Conservation (phyloP, 2,797 vertebrate species). For the Chelmon rostratus region DNA sequence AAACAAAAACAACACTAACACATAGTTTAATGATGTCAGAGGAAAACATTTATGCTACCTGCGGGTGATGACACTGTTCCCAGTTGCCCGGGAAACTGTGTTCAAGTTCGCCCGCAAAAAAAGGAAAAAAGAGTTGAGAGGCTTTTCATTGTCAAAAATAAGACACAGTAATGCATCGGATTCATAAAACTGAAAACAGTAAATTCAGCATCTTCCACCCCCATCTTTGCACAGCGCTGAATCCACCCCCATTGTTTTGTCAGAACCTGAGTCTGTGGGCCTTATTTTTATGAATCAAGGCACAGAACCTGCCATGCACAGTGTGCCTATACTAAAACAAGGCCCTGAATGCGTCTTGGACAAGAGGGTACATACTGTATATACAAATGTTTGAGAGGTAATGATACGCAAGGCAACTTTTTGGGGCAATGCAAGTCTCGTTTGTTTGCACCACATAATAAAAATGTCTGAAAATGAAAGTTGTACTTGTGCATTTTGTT, state of each 20-base stretch:
- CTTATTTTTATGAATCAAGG: slow-evolving; percentile 41
- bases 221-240: slow-evolving; percentile 16
- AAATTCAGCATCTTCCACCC: slow-evolving; percentile 30
- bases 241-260: slow-evolving; percentile 16
- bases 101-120: slow-evolving; percentile 34
- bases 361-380: not conserved
- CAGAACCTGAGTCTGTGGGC: slow-evolving; percentile 69
- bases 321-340: slow-evolving; percentile 35
- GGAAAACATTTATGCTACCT: slow-evolving; percentile 79
- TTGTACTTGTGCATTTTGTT: slow-evolving; percentile 14
- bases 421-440: slow-evolving; percentile 15
- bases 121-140: slow-evolving; percentile 16
- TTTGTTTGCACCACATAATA: slow-evolving; percentile 15
- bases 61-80: slow-evolving; percentile 40
- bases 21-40: slow-evolving; percentile 47
- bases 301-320: slow-evolving; percentile 36
- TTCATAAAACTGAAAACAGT: slow-evolving; percentile 45
- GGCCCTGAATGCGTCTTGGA: slow-evolving; percentile 44
- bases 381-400: slow-evolving; percentile 41
- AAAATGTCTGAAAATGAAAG: slow-evolving; percentile 15
- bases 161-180: slow-evolving; percentile 41
- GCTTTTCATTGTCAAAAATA: slow-evolving; percentile 49
- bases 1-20: slow-evolving; percentile 46
- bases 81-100: slow-evolving; percentile 47
- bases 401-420: slow-evolving; percentile 64